Evolutionary conservation across 2,797 vertebrate species (phyloP).

Genomic region (Dallia pectoralis): DNA sequence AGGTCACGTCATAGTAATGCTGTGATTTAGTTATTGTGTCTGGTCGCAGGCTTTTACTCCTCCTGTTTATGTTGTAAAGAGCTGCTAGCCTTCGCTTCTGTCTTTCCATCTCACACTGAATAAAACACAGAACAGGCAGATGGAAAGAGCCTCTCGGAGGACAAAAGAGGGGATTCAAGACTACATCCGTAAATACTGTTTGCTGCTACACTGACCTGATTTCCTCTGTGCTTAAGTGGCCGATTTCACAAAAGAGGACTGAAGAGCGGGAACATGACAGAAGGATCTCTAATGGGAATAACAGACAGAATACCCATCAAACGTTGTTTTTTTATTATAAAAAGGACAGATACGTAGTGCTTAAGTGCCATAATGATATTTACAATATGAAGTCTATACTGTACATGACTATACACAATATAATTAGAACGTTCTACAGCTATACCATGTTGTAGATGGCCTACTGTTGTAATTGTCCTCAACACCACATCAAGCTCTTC

Average conservation of each 20-base stretch:
- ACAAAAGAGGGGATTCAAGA: constrained; percentile 7
- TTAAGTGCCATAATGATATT: constrained; percentile 30
- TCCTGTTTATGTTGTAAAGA: not conserved
- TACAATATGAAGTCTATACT: constrained; percentile 27
- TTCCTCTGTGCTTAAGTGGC: not conserved
- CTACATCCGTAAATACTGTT: constrained; percentile 1
- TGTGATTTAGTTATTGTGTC: not conserved
- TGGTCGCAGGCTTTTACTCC: not conserved
- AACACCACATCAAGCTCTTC: constrained; percentile 43
- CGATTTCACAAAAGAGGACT: not conserved
- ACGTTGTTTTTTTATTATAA: constrained; percentile 58
- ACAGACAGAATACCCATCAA: not conserved
- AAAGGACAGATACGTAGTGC: constrained; percentile 50
- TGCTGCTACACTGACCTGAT: not conserved
- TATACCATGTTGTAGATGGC: constrained; percentile 50
- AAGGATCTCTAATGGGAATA: not conserved
- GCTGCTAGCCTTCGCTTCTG: not conserved
- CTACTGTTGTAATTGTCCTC: constrained; percentile 41
- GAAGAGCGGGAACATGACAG: constrained; percentile 20
- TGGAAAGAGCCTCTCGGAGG: constrained; percentile 8
- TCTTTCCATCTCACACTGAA: not conserved
- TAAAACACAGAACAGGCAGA: constrained; percentile 9
- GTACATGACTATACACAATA: constrained; percentile 35
- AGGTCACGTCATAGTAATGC: not conserved
- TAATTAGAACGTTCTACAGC: constrained; percentile 34